phyloP scores from a whole-genome alignment of 2,797 vertebrate species.

The Pipistrellus kuhlii region DNA sequence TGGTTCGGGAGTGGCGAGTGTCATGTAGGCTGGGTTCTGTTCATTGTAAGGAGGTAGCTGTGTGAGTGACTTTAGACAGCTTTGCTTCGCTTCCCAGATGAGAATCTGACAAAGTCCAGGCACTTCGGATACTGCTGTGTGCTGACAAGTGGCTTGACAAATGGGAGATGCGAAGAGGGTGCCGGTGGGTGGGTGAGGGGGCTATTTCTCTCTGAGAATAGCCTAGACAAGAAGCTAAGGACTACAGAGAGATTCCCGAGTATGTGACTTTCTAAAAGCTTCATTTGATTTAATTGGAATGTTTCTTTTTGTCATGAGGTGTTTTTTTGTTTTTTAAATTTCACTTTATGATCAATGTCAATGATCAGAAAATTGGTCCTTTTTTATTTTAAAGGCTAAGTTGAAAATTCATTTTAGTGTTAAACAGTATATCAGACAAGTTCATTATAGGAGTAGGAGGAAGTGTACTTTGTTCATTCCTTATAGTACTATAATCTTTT shows the following conservation, averaged over 20 bases:
- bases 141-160: conserved; percentile 69
- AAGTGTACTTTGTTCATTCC: neutral
- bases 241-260: neutral
- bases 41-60: neutral
- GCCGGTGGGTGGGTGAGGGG: neutral
- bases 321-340: neutral
- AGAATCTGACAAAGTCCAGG: conserved; percentile 68
- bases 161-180: neutral
- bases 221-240: conserved; percentile 1
- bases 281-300: neutral
- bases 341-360: neutral
- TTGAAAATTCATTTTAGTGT: neutral
- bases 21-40: neutral
- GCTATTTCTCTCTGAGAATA: neutral
- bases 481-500: neutral
- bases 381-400: neutral
- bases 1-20: neutral
- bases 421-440: neutral
- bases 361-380: neutral
- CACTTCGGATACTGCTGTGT: neutral
- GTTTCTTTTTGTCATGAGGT: neutral
- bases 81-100: conserved; percentile 50
- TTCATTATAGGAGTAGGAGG: neutral
- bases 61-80: neutral
- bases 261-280: neutral